Evolutionary conservation across 2,113 vertebrate species (phyloP).

Genomic region (Peromyscus polionotus): DNA sequence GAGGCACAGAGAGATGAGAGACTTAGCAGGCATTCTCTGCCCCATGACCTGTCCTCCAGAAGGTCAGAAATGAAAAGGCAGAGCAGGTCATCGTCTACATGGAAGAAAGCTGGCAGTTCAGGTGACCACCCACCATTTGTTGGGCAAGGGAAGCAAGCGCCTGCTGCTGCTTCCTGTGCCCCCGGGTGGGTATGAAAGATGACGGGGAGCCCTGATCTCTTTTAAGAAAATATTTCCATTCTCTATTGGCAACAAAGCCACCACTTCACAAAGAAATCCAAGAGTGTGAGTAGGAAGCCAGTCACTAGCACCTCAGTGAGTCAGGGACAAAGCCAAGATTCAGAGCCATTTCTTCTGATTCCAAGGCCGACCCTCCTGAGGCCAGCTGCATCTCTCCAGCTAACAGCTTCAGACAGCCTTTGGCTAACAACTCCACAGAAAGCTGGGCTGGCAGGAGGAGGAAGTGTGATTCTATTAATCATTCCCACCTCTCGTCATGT

Average conservation of each 20-base stretch:
- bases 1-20: not conserved
- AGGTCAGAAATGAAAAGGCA: not conserved
- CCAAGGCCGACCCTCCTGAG: not conserved
- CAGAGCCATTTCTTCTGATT: constrained; percentile 44
- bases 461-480: not conserved
- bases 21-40: not conserved
- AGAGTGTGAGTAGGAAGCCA: not conserved
- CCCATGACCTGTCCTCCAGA: not conserved
- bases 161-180: not conserved
- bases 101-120: not conserved
- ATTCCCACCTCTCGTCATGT: constrained; percentile 60
- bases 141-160: not conserved
- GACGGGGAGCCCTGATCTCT: not conserved
- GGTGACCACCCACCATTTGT: not conserved
- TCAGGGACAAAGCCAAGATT: constrained; percentile 55
- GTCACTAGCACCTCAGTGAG: constrained; percentile 40
- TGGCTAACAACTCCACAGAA: constrained; percentile 52
- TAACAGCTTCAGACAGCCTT: constrained; percentile 19
- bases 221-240: constrained; percentile 23
- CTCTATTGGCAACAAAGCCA: constrained; percentile 4
- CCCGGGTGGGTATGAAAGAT: not conserved
- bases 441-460: constrained; percentile 34
- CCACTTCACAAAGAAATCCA: constrained; percentile 34
- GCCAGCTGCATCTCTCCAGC: not conserved
- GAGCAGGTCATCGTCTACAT: not conserved